Base-by-base conservation (phyloP, 2,888 invertebrate species). In the Leucozona laternaria region DNA sequence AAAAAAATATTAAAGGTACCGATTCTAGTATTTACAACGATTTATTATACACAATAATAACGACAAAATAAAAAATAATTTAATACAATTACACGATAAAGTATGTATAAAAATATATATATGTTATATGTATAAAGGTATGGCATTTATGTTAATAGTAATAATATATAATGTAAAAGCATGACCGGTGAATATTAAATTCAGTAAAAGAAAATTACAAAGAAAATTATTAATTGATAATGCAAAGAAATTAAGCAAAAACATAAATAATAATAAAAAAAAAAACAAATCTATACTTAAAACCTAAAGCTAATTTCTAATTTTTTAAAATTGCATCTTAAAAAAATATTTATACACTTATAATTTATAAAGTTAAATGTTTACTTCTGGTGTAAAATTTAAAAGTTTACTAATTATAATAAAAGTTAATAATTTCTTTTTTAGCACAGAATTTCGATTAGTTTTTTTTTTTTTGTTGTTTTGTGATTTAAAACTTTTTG, bases 301-400 rank as follows among this genome's bases (percentile, higher is more conserved):
- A 85, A 62, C 37, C 72, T 66, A 77, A 81, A 85, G 81, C 80
- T 81, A 77, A 82, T 45, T 75, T 70, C 71, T 86, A 78, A 78
- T 40, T 45, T 66, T 48, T 78, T 78, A 64, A 70, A 85, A 86
- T 85, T 86, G 86, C 82, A 81, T 81, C 72, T 81, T 82, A 81
- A 82, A 81, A 85, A 85, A 86, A 82, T 85, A 85, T 86, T 71
- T 85, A 77, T 86, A 86, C 86, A 86, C 73, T 86, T 78, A 86
- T 86, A 82, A 57, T 82, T 75, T 78, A 78, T 73, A 62, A 85
- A 86, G 81, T 75, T 85, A 80, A 85, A 85, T 78, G 78, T 81
- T 73, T 82, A 73, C 66, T 77, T 73, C 53, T 72, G 72, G 77
- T 81, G 85, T 85, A 85, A 81, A 80, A 77, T 82, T 78, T 86